Evolutionary conservation across 2,113 vertebrate species (phyloP), one percentile per base, ranked within the genome.

Genomic region (Zingel zingel): DNA sequence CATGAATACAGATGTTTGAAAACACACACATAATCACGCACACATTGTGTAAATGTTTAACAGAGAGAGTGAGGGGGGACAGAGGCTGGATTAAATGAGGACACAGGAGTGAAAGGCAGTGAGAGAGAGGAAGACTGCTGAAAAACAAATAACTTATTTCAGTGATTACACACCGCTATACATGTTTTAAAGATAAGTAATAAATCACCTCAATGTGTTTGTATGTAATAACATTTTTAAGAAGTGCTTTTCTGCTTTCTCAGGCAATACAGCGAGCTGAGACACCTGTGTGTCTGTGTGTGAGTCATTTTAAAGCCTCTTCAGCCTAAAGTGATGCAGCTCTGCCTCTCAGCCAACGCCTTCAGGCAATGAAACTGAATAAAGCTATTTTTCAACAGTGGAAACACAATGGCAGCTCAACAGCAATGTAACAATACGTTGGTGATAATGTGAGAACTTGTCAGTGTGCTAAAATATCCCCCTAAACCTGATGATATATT

Each of bases 21-120:
- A 88, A 91, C 89, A 91, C 83, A 74, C 82, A 86, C 81, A 85
- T 56, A 56, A 75, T 68, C 73, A 72, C 30, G 36, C 68, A 83
- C 72, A 76, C 57, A 56, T 75, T 80, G 81, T 87, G 85, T 79
- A 79, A 90, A 92, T 87, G 86, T 91, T 90, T 88, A 79, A 89
- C 88, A 16, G 71, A 73, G 51, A 50, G 6, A 50, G n/a, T 10
- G 16, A 2, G 33, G 47, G 30, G 6, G 30, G 73, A 33, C 74
- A 59, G 11, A 21, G 81, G 30, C 33, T 77, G 61, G 64, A 67
- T 74, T 69, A 79, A 67, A 76, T 47, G 54, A 85, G 82, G 72
- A 57, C 74, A 82, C 81, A 86, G 25, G 51, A 84, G 72, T 73
- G 27, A 47, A 47, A 78, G 50, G 1, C 8, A 16, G 33, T 10